A percentile compares a stretch with the other conserved stretches of the same genome.
These are phyloP conservation scores for Eudasyphora cyanicolor DNA, from an alignment of 2,888 invertebrate genomes.

Conservation along the genomic window DNA sequence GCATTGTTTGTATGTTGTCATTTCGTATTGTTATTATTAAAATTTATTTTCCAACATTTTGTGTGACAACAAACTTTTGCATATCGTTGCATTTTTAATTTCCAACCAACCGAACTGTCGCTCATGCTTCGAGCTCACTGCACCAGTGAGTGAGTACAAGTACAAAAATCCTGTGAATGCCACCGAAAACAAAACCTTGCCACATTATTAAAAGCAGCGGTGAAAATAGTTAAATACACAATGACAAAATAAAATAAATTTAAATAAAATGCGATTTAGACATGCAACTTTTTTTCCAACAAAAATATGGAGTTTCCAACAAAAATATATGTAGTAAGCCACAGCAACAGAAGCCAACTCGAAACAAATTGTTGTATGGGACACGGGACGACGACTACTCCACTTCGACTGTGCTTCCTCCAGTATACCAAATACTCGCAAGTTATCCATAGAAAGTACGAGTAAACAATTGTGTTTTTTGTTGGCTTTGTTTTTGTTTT, in stretches of 20 bases:
- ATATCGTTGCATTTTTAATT: conserved; percentile 14
- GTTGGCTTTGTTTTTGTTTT: conserved; percentile 5
- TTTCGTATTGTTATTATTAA: conserved; percentile 5
- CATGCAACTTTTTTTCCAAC: conserved; percentile 50
- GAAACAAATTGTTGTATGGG: no score
- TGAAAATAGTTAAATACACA: conserved; percentile 53
- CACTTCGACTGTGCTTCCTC: background rate
- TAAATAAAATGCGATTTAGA: conserved; percentile 52
- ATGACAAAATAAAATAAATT: conserved; percentile 55
- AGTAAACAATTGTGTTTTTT: conserved; percentile 53
- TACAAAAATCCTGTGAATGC: background rate
- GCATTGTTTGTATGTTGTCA: background rate
- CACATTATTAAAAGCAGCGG: conserved; percentile 46
- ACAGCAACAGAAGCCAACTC: background rate
- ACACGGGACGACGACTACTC: no score
- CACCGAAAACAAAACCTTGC: conserved; percentile 26
- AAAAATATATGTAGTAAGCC: conserved; percentile 3
- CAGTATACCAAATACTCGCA: conserved; percentile 10
- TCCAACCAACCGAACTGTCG: background rate
- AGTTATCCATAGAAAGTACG: conserved; percentile 36
- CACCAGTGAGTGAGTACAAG: background rate
- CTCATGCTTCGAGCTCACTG: background rate
- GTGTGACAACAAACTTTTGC: background rate
- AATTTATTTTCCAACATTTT: conserved; percentile 15
- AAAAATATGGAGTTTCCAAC: no score